These are phyloP conservation scores for Colaptes auratus DNA, from an alignment of 2,113 vertebrate species.

Conservation along the genomic window DNA sequence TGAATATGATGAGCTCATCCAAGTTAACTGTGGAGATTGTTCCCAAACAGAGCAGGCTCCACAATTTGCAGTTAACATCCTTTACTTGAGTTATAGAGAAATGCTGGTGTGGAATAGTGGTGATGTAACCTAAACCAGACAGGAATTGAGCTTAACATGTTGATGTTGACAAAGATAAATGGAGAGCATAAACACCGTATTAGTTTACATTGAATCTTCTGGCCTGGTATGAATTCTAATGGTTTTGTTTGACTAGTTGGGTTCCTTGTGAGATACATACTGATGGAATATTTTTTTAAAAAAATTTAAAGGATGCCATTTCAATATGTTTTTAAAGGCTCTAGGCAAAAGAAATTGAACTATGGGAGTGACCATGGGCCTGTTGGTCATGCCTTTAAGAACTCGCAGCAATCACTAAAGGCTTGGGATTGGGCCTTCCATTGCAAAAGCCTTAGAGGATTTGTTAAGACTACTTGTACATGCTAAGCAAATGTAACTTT, in stretches of 20 bases:
- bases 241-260: neutral
- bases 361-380: neutral
- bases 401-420: neutral
- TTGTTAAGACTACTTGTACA: neutral
- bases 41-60: neutral
- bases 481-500: neutral
- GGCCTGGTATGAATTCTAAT: neutral
- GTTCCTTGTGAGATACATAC: neutral
- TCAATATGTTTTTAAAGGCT: neutral
- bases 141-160: neutral
- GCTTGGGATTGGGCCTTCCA: neutral
- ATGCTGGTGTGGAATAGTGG: neutral
- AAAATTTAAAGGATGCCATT: neutral
- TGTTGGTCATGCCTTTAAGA: neutral
- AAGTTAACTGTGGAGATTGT: neutral
- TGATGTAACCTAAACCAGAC: neutral
- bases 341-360: neutral
- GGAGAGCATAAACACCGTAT: neutral
- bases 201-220: neutral
- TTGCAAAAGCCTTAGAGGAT: neutral
- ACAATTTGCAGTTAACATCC: neutral
- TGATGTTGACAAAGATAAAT: neutral
- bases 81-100: neutral
- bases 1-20: neutral
- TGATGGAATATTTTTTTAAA: neutral